Conservation (phyloP, 2,113 vertebrate genomes). For the Macaca nemestrina region DNA sequence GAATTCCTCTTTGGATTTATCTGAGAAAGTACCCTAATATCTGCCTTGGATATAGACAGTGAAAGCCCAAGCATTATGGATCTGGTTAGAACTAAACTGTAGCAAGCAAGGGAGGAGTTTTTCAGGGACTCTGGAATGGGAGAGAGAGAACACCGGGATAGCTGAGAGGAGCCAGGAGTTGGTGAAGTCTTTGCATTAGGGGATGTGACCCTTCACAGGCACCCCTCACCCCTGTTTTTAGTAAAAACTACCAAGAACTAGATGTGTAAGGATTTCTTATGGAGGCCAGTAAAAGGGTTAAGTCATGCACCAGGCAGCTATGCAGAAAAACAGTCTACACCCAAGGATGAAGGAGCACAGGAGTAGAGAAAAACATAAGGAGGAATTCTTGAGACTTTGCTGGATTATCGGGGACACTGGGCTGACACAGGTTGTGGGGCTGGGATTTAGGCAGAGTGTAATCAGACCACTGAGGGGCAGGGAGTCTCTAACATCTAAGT, state of each 20-base stretch:
- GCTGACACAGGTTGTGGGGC: not conserved
- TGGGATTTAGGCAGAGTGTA: not conserved
- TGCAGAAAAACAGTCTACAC: not conserved
- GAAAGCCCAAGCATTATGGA: not conserved
- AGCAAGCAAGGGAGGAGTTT: not conserved
- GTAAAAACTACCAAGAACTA: not conserved
- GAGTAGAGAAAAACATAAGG: not conserved
- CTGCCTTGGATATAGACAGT: not conserved
- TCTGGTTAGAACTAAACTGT: not conserved
- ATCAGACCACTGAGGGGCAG: not conserved
- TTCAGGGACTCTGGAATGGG: not conserved
- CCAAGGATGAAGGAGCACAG: not conserved
- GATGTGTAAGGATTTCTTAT: not conserved
- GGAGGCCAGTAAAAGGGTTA: not conserved
- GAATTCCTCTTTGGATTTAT: not conserved
- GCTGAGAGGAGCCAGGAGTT: not conserved
- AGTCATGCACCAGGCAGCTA: not conserved
- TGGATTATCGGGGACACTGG: not conserved
- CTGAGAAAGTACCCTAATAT: not conserved
- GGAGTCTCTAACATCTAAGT: not conserved
- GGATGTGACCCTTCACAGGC: not conserved
- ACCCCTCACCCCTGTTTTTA: not conserved
- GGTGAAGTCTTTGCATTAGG: not conserved
- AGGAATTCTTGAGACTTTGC: not conserved
- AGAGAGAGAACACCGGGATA: not conserved